Evolutionary conservation across 64 coral and sea anemone species (phyloP), one percentile per base, ranked within the genome.

Genomic region (Trachythela sp.): DNA sequence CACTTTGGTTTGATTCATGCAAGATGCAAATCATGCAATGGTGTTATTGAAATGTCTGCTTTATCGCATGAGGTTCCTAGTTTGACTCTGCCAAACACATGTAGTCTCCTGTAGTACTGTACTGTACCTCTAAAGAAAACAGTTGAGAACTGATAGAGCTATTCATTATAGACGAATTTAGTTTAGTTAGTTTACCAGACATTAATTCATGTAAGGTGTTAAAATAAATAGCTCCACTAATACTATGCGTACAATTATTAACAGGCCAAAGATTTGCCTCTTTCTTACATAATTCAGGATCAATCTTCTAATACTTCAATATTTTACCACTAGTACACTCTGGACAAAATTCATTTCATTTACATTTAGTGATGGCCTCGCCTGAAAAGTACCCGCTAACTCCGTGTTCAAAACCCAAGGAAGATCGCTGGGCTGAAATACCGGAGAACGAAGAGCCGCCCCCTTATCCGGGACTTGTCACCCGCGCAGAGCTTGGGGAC

Each of bases 351-450:
- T 68, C 5, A 68, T 30, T 35, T 80, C 7, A 37, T 34, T 36
- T 39, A 34, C 2, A 39, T 80, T 80, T 18, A 80, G 75, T 80
- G 37, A 36, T 80, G 75, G 31, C 75, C 31, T 36, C 14, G 30
- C 75, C 75, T 35, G 27, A 80, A 17, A 80, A 80, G 75, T 80
- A 80, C 37, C 75, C 75, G 9, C 15, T 80, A 4, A 80, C 75
- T 37, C 0, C 31, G 35, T 13, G 30, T 18, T 80, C 75, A 35
- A 80, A 18, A 39, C 31, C 10, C 31, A 80, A 20, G 1, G 35
- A 35, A 37, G 37, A 37, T 10, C 1, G 35, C 37, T 35, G 8
- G 4, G 75, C 20, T 18, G 75, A 80, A 39, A 80, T 15, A 6
- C 26, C 26, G 20, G 75, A 39, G 3, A 39, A 35, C 17, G 75